Base-by-base conservation (phyloP, 2,113 vertebrate species). In the Sminthopsis crassicaudata region DNA sequence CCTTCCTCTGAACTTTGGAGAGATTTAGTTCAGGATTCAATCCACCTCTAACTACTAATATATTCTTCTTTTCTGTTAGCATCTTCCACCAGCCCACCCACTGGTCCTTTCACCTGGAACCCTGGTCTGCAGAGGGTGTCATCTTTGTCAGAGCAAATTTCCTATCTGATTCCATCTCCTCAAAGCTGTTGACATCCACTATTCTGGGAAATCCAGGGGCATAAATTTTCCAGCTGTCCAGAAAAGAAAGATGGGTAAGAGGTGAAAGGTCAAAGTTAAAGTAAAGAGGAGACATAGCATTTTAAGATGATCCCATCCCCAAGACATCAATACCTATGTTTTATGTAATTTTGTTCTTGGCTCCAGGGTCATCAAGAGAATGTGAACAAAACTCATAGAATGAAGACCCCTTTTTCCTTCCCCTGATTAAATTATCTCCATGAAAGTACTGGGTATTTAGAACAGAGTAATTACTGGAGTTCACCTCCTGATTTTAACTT, bases 111-210 rank as follows among this genome's bases (percentile, higher is more conserved):
- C 93, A 98, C 97, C 94, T 96, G 57, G 96, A 95, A 0, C 26
- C 97, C 89, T 96, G 94, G 22, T 96, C 94, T 42, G 27, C 92
- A 67, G 55, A 84, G 48, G 96, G 55, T 0, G 90, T 67, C 8
- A 46, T 97, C 95, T 97, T 97, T 88, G 97, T 98, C 94, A 98
- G 96, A 90, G 97, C 92, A 96, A 97, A 98, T 90, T 96, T 97
- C 90, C 90, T 96, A 57, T 97, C 92, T 54, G 96, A 96, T 42
- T 98, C 96, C 91, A 98, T 97, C 48, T 98, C 97, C 25, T 96
- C 51, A 26, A 97, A 97, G 90, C 93, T 97, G 48, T 94, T 94
- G 19, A 97, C 95, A 0, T 98, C 96, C 46, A 98, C 26, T 10
- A 98, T 98, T 0, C 97, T 53, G 0, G 97, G 98, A 52, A 97